These are phyloP conservation scores for Aphyosemion australe DNA, from an alignment of 2,113 vertebrate genomes.

Conservation along the genomic window DNA sequence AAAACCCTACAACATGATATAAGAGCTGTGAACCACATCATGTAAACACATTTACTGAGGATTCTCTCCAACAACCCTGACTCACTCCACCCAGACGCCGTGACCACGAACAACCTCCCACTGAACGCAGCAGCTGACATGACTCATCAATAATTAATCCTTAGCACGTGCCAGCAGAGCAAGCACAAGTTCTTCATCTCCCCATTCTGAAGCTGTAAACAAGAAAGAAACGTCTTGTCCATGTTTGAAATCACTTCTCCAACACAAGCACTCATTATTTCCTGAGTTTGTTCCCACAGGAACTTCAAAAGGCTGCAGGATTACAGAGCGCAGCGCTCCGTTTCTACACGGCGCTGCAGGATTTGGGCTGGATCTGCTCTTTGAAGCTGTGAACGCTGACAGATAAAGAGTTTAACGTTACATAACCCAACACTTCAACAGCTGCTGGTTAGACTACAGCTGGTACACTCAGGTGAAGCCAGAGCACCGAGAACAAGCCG, in stretches of 20 bases:
- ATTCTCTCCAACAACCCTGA: background rate
- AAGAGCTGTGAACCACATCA: background rate
- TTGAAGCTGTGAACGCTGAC: constrained; percentile 23
- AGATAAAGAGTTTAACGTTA: too few relatives aligned
- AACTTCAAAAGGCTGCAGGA: constrained; percentile 51
- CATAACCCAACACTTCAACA: constrained; percentile 22
- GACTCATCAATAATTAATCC: constrained; percentile 24
- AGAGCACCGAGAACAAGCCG: too few relatives aligned
- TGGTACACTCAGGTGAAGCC: background rate
- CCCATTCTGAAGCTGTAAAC: constrained; percentile 6
- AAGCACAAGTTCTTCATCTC: background rate
- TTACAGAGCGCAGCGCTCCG: constrained; percentile 37
- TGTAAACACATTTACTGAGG: background rate
- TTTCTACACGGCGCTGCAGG: background rate
- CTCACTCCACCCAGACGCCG: background rate
- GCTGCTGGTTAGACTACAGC: constrained; percentile 32
- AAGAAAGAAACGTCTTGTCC: constrained; percentile 17
- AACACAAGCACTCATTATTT: constrained; percentile 45
- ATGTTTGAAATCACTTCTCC: constrained; percentile 26
- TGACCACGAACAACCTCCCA: background rate
- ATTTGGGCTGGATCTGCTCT: constrained; percentile 11
- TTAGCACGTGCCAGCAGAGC: background rate
- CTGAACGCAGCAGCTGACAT: constrained; percentile 1
- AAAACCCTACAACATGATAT: too few relatives aligned
- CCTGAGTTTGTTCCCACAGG: constrained; percentile 40